phyloP scores from a whole-genome alignment of 2,888 invertebrate species.

The Callyntrura sp. region DNA sequence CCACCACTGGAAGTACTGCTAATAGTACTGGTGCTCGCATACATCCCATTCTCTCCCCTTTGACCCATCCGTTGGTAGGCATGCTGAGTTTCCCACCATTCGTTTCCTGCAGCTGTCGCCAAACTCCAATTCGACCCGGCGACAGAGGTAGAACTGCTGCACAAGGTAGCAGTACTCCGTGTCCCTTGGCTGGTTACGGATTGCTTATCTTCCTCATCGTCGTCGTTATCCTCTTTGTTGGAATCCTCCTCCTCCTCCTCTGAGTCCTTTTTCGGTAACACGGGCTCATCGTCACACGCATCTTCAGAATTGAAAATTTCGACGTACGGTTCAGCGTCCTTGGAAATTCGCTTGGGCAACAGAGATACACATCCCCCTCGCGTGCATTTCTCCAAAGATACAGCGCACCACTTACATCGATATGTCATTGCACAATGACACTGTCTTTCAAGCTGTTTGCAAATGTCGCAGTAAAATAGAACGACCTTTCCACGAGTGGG shows the following conservation, averaged over 20 bases:
- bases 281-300: not conserved
- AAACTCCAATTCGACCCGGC: not conserved
- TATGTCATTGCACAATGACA: slow-evolving; percentile 11
- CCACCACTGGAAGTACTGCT: slow-evolving; percentile 13
- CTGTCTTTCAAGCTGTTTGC: not conserved
- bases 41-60: not conserved
- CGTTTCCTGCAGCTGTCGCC: not conserved
- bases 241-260: not conserved
- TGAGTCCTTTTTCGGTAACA: no score
- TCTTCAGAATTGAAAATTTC: slow-evolving; percentile 54
- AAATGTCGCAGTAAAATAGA: slow-evolving; percentile 5
- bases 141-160: not conserved
- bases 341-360: not conserved
- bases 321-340: slow-evolving; percentile 22
- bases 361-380: slow-evolving; percentile 54
- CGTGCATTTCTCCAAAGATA: slow-evolving; percentile 51
- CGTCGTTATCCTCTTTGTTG: no score
- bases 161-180: no score
- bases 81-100: not conserved
- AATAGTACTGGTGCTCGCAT: not conserved
- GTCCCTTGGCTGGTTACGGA: not conserved
- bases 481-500: not conserved
- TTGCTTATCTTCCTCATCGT: not conserved
- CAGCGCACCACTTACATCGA: slow-evolving; percentile 48
- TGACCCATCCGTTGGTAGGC: no score